Conservation (phyloP, 2,888 invertebrate species). For the Rhorus exstirpatorius region DNA sequence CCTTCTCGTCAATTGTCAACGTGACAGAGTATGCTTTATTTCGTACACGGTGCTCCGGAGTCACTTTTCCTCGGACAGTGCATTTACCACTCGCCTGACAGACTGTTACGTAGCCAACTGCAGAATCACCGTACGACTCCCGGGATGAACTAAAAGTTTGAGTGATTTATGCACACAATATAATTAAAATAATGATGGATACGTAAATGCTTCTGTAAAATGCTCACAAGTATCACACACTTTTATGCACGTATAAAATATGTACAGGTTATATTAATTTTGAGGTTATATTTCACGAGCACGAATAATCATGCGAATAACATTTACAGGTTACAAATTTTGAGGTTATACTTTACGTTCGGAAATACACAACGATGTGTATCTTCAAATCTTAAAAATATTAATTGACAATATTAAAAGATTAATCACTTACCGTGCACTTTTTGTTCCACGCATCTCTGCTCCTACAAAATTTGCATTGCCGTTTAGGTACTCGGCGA, state of each 20-base stretch:
- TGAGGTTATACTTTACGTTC: too few relatives aligned
- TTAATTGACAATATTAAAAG: slow-evolving; percentile 2
- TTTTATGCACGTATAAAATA: too few relatives aligned
- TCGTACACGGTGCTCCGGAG: slow-evolving; percentile 67
- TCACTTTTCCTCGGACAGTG: slow-evolving; percentile 54
- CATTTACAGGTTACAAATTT: not conserved
- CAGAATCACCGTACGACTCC: slow-evolving; percentile 33
- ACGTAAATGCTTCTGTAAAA: too few relatives aligned
- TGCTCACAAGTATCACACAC: too few relatives aligned
- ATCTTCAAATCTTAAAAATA: not conserved
- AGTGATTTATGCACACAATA: not conserved
- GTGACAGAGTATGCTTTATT: slow-evolving; percentile 60
- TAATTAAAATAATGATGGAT: too few relatives aligned
- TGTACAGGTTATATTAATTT: too few relatives aligned
- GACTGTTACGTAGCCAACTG: slow-evolving; percentile 40
- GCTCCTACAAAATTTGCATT: not conserved
- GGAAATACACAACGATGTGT: too few relatives aligned
- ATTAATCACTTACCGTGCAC: slow-evolving; percentile 23
- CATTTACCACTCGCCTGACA: slow-evolving; percentile 25
- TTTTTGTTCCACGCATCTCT: slow-evolving; percentile 30
- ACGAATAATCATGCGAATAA: not conserved
- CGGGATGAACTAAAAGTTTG: slow-evolving; percentile 14
- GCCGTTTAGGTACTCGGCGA: slow-evolving; percentile 12
- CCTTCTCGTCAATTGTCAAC: slow-evolving; percentile 45
- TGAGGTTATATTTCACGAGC: too few relatives aligned